A percentile compares a stretch with the other conserved stretches of the same genome.
These are phyloP conservation scores for Arvicanthis niloticus DNA, from an alignment of 2,113 vertebrate species.

Conservation along the genomic window DNA sequence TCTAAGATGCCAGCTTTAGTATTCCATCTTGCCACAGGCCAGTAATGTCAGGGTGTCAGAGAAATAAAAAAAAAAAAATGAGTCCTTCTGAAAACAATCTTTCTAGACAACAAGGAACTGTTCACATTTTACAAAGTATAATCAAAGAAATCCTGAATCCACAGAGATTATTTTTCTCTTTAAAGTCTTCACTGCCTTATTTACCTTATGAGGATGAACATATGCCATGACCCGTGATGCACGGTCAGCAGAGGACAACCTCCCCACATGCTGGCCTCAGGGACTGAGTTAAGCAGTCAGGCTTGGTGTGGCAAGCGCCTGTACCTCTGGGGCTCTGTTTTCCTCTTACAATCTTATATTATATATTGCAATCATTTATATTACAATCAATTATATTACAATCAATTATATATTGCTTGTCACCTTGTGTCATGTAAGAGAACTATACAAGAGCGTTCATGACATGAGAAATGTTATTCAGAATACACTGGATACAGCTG, in stretches of 20 bases:
- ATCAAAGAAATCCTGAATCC: not conserved
- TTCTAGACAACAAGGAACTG: slow-evolving; percentile 34
- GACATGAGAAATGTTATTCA: not conserved
- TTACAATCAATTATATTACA: no score
- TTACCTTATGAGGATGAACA: not conserved
- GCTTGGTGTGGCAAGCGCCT: no score
- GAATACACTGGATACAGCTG: slow-evolving; percentile 50
- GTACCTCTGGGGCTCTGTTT: not conserved
- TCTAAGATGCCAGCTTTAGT: not conserved
- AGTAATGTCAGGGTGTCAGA: slow-evolving; percentile 29
- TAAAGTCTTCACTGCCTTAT: not conserved
- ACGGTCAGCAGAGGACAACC: not conserved
- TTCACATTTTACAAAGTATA: slow-evolving; percentile 35
- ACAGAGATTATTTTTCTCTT: not conserved
- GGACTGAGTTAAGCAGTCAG: not conserved
- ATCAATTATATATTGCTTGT: not conserved
- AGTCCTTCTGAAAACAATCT: slow-evolving; percentile 53
- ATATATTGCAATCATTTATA: no score
- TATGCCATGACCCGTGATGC: not conserved
- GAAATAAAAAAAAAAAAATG: slow-evolving; percentile 27
- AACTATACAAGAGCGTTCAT: not conserved
- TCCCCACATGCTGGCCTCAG: no score
- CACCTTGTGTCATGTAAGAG: not conserved
- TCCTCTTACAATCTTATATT: not conserved
- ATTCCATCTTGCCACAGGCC: not conserved